Percentiles rank a stretch among this genome's conserved stretches.
These are phyloP conservation scores for Stegodyphus dumicola DNA, from an alignment of 1,140 invertebrate genomes.

Conservation along the genomic window DNA sequence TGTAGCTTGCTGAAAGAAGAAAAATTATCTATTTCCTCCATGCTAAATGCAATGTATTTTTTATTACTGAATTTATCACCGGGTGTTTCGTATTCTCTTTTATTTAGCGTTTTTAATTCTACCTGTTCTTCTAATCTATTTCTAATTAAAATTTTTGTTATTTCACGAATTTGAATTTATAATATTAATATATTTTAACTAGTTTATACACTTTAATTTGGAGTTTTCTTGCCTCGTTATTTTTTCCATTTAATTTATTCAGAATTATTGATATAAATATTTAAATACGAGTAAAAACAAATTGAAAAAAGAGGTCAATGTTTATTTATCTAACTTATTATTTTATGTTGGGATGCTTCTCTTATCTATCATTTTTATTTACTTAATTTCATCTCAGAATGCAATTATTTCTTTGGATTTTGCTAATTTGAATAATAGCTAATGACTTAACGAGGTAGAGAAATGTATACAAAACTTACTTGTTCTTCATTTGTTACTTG, in stretches of 20 bases:
- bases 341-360: not conserved
- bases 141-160: no score
- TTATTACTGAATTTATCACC: not conserved
- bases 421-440: not conserved
- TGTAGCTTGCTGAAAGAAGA: conserved; percentile 10
- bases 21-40: not conserved
- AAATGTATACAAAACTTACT: not conserved
- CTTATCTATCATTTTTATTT: not conserved
- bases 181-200: no score
- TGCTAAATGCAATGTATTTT: not conserved
- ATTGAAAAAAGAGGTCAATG: no score
- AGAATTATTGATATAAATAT: no score
- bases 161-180: no score
- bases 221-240: no score
- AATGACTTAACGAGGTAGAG: not conserved
- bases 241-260: no score
- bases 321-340: not conserved
- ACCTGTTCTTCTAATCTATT: no score
- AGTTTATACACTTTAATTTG: no score
- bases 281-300: no score
- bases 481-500: conserved; percentile 15
- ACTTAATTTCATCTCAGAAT: not conserved
- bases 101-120: not conserved
- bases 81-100: not conserved
- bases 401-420: not conserved